Conservation (phyloP, 2,113 vertebrate species). For the Microcebus griseorufus region DNA sequence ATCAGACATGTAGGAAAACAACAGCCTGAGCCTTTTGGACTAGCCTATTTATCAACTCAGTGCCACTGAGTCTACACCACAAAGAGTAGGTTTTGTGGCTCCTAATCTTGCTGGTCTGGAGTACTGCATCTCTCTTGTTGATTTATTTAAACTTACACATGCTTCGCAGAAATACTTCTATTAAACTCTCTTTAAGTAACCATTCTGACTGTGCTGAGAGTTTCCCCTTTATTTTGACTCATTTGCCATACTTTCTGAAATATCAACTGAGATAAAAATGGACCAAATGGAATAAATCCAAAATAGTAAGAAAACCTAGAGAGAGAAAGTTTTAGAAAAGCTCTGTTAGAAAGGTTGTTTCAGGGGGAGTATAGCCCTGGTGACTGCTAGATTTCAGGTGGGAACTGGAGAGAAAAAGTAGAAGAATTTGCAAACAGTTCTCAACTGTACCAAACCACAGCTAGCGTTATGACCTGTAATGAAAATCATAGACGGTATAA, state of each 20-base stretch:
- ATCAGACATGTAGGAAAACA: not conserved
- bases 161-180: not conserved
- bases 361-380: not conserved
- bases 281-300: not conserved
- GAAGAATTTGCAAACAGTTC: not conserved
- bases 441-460: too few species aligned
- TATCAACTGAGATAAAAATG: not conserved
- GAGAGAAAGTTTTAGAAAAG: not conserved
- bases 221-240: not conserved
- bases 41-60: not conserved
- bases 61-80: not conserved
- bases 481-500: not conserved
- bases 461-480: not conserved
- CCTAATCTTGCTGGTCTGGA: not conserved
- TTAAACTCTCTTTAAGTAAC: not conserved
- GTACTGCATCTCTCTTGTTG: not conserved
- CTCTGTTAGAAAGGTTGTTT: not conserved
- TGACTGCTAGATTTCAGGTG: not conserved
- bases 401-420: not conserved
- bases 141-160: not conserved
- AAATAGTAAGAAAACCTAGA: not conserved
- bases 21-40: not conserved
- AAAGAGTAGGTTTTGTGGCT: not conserved
- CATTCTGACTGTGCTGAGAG: not conserved
- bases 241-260: not conserved